A percentile compares a stretch with the other conserved stretches of the same genome.
These are phyloP conservation scores for Prolemur simus DNA, from an alignment of 2,113 vertebrate species.

Conservation along the genomic window DNA sequence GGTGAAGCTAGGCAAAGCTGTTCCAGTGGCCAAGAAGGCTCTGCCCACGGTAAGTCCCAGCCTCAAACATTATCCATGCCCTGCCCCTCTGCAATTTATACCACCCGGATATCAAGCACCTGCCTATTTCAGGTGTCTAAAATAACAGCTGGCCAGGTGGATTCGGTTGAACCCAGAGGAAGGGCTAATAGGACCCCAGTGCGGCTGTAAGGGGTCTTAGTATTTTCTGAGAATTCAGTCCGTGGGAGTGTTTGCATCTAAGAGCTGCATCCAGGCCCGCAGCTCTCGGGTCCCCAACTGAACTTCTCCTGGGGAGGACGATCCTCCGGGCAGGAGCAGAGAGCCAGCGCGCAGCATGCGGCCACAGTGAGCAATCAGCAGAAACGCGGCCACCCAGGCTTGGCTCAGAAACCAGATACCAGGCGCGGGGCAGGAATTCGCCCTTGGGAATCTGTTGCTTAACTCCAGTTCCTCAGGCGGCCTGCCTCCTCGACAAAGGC, in stretches of 20 bases:
- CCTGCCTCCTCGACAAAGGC: neutral
- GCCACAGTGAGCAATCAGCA: neutral
- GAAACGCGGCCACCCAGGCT: neutral
- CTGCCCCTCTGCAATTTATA: neutral
- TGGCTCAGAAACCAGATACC: conserved; percentile 39
- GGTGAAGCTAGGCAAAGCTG: neutral
- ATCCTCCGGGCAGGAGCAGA: neutral
- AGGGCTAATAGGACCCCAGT: neutral
- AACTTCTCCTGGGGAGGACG: neutral
- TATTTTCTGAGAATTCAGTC: neutral
- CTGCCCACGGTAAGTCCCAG: neutral
- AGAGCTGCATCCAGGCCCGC: neutral
- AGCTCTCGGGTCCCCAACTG: neutral
- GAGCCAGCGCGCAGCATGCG: neutral
- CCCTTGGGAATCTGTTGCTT: neutral
- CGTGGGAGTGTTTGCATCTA: fast-evolving
- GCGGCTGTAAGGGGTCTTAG: neutral
- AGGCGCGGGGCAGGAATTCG: conserved; percentile 1
- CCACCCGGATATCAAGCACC: neutral
- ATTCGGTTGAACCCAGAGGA: neutral
- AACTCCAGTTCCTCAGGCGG: neutral
- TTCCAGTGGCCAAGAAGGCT: neutral
- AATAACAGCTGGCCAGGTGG: neutral
- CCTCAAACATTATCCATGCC: neutral
- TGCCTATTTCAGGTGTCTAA: neutral